Evolutionary conservation across 1,140 invertebrate species (phyloP).

Genomic region (Heliothis subflexa): DNA sequence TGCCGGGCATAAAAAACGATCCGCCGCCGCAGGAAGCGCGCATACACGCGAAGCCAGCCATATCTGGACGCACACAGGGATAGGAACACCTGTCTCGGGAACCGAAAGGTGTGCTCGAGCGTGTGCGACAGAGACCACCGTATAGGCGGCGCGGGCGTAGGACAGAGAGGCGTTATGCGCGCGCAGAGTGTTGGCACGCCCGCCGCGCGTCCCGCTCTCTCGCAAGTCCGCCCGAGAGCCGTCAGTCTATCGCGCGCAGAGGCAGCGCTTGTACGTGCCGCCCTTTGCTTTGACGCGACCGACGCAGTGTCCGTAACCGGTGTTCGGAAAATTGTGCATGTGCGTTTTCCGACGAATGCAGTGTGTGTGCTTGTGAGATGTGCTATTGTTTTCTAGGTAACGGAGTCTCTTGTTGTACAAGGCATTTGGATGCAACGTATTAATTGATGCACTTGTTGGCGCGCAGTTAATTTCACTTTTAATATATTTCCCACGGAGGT

Average conservation of each 20-base stretch:
- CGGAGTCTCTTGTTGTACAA: slow-evolving; percentile 70
- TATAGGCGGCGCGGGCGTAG: slow-evolving; percentile 61
- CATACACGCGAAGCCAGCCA: slow-evolving; percentile 67
- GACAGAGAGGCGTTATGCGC: slow-evolving; percentile 75
- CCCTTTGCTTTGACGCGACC: slow-evolving; percentile 78
- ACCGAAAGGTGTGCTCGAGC: slow-evolving; percentile 83
- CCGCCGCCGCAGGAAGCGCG: slow-evolving; percentile 83
- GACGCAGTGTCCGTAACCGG: slow-evolving; percentile 82
- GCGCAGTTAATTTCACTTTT: slow-evolving; percentile 58
- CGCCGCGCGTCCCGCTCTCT: slow-evolving; percentile 82
- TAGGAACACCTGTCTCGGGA: slow-evolving; percentile 84
- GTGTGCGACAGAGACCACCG: slow-evolving; percentile 68
- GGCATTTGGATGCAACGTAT: slow-evolving; percentile 69
- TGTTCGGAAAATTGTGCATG: slow-evolving; percentile 86
- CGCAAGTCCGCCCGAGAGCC: slow-evolving; percentile 68
- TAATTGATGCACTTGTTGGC: slow-evolving; percentile 60
- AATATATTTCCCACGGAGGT: slow-evolving; percentile 51
- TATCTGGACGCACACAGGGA: slow-evolving; percentile 79
- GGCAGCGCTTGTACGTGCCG: slow-evolving; percentile 78
- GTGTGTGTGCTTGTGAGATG: slow-evolving; percentile 85
- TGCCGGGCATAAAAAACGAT: slow-evolving; percentile 85
- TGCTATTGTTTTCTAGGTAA: slow-evolving; percentile 86
- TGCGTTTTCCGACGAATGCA: slow-evolving; percentile 83
- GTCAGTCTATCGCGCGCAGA: slow-evolving; percentile 83
- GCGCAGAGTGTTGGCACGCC: slow-evolving; percentile 80